Conservation (phyloP, 1,140 invertebrate species). For the Habropoda laboriosa region DNA sequence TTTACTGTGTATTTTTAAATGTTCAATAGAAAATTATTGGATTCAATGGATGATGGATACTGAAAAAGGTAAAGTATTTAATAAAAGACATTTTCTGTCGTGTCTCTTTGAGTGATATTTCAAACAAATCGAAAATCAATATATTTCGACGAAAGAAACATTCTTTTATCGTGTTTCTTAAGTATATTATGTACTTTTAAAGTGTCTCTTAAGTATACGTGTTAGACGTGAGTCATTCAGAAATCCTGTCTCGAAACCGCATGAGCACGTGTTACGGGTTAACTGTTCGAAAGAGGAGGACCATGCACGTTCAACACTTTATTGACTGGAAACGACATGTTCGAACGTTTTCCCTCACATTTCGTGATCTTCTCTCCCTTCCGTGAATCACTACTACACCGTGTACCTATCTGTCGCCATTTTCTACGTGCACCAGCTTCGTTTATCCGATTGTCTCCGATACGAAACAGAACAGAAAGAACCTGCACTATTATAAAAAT, state of each 20-base stretch:
- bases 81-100: not conserved
- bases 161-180: not conserved
- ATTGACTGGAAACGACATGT: constrained; percentile 14
- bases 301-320: constrained; percentile 9
- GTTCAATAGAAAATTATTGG: not conserved
- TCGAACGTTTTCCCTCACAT: not conserved
- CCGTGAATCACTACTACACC: not conserved
- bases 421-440: not conserved
- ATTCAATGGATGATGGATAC: not conserved
- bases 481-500: too few species aligned
- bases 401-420: constrained; percentile 4
- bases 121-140: not conserved
- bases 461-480: too few species aligned
- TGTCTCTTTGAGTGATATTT: not conserved
- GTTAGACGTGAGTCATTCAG: not conserved
- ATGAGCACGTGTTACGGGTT: constrained; percentile 22
- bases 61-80: constrained; percentile 5
- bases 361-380: not conserved
- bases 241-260: not conserved
- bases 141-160: not conserved
- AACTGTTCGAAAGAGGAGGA: not conserved
- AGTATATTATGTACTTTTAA: not conserved
- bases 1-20: too few species aligned
- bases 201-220: not conserved
- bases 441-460: not conserved